phyloP scores from a whole-genome alignment of 2,113 vertebrate species.

The Nansenia antarctica region DNA sequence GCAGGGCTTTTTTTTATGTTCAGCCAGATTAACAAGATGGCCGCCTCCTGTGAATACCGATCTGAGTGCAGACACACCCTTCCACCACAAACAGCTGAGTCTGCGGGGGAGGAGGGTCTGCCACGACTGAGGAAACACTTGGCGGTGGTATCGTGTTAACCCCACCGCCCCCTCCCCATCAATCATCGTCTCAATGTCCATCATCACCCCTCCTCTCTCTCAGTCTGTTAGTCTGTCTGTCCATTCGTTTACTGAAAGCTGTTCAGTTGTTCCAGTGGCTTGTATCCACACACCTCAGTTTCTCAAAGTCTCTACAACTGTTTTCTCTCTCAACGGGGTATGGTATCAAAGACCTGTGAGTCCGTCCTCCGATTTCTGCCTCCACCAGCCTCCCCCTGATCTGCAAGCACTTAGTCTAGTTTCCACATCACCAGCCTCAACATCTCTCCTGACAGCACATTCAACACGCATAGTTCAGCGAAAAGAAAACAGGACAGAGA shows the following conservation, averaged over 20 bases:
- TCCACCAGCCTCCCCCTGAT: no score
- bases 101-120: background rate
- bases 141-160: constrained; percentile 30
- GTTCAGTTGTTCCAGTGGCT: constrained; percentile 42
- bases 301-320: background rate
- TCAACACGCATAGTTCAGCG: no score
- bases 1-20: no score
- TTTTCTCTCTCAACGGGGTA: no score
- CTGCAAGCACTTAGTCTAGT: no score
- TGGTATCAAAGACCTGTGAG: no score
- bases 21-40: background rate
- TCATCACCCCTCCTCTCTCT: background rate
- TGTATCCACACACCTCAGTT: constrained; percentile 13
- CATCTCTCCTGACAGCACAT: no score
- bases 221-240: background rate
- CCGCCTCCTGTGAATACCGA: constrained; percentile 38
- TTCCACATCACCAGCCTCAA: no score
- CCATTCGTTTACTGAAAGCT: background rate
- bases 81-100: constrained; percentile 57
- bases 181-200: constrained; percentile 20
- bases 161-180: constrained; percentile 33
- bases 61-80: constrained; percentile 50
- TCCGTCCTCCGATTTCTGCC: no score
- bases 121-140: constrained; percentile 44
- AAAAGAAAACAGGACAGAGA: no score